Evolutionary conservation across 2,888 invertebrate species (phyloP), one percentile per base, ranked within the genome.

Genomic region (Aethes cnicana): DNA sequence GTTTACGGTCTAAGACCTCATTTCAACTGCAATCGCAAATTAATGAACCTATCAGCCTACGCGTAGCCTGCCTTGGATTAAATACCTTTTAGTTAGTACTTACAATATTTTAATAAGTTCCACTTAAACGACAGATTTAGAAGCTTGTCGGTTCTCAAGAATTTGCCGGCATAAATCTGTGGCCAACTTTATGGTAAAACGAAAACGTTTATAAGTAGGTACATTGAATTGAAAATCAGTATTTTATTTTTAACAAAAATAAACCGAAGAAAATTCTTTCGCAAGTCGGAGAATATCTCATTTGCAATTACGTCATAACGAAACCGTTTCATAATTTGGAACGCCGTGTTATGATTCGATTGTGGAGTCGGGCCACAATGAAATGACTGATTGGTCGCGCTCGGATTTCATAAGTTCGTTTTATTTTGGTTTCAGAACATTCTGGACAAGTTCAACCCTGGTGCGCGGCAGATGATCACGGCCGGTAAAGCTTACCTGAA

Each of bases 401-500:
- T 37, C 35, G 36, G 36, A 9, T 42, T 26, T 55, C 21, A 61
- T 65, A 37, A 49, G 55, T 48, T 59, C 46, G 16, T 41, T 20
- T 65, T 68, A 67, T 58, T 53, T 72, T 90, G 90, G 84, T 95
- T 95, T 64, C 93, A 97, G 98, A 97, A 97, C 82, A 96, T 98
- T 85, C 91, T 97, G 92, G 97, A 97, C 82, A 97, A 97, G 91
- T 98, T 98, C 91, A 97, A 97, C 91, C 97, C 97, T 52, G 96
- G 97, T 61, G 96, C 97, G 33, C 92, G 97, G 72, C 97, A 97
- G 90, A 93, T 98, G 92, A 96, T 98, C 85, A 95, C 95, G 68
- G 95, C 97, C 66, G 97, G 97, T 55, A 97, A 97, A 85, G 96
- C 97, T 54, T 97, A 97, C 84, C 92, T 98, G 69, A 98, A 98